Percentiles rank a stretch among this genome's conserved stretches.
Conservation (phyloP, 2,113 vertebrate species). For the Notiomystis cincta region DNA sequence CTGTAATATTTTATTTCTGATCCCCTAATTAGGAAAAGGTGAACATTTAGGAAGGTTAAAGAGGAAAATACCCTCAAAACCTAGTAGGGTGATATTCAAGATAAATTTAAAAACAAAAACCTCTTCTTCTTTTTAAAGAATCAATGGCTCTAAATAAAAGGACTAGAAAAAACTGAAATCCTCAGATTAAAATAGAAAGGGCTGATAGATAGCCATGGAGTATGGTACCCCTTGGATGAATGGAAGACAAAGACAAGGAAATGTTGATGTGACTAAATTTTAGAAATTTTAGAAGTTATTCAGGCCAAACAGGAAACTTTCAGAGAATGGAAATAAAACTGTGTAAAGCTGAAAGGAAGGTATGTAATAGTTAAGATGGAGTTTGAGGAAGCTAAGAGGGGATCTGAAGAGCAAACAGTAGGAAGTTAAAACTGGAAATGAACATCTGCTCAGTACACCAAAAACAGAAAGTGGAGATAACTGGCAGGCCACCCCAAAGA, state of each 20-base stretch:
- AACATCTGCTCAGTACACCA: neutral
- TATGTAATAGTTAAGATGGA: neutral
- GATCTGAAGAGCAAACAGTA: neutral
- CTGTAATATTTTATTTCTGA: neutral
- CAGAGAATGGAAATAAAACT: neutral
- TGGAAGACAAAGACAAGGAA: neutral
- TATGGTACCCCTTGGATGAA: neutral
- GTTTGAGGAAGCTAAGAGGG: neutral
- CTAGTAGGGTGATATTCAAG: neutral
- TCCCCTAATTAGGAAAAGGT: neutral
- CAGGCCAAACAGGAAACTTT: neutral
- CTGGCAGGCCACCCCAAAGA: neutral
- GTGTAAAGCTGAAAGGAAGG: neutral
- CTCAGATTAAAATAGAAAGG: neutral
- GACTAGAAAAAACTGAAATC: neutral
- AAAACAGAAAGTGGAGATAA: neutral
- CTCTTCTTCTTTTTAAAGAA: neutral
- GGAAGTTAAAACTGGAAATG: slow-evolving; percentile 1
- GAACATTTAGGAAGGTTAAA: neutral
- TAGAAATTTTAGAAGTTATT: neutral
- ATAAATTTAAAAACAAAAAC: neutral
- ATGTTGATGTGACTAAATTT: neutral
- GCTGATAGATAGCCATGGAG: neutral
- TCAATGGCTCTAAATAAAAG: neutral
- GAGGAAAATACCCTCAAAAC: neutral